These are phyloP conservation scores for Ivindomyrus marchei DNA, from an alignment of 2,113 vertebrate species.

Conservation along the genomic window DNA sequence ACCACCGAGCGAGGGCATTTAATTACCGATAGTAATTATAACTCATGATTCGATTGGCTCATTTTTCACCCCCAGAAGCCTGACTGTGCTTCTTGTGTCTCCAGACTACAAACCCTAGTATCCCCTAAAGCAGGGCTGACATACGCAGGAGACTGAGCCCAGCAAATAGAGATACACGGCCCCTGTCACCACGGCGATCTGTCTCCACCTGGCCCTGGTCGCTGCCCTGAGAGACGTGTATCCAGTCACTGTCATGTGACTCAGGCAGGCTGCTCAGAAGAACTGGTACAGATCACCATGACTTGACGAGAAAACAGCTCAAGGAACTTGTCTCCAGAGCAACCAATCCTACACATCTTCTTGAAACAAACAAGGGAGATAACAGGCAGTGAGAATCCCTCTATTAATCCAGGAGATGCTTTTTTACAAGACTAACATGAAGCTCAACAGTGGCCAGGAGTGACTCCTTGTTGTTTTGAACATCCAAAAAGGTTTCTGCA, in stretches of 20 bases:
- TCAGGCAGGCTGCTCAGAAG: background rate
- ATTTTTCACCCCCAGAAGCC: background rate
- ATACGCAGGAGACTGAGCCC: background rate
- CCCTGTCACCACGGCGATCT: background rate
- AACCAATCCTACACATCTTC: background rate
- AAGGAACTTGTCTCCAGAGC: background rate
- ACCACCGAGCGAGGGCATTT: background rate
- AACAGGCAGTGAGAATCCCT: background rate
- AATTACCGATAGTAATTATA: background rate
- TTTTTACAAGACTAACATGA: background rate
- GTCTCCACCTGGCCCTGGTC: background rate
- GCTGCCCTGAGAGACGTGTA: background rate
- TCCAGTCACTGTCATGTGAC: background rate
- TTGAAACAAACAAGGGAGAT: background rate
- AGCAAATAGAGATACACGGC: background rate
- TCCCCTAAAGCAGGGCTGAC: background rate
- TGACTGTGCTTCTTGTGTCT: background rate
- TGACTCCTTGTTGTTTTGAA: background rate
- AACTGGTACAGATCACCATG: background rate
- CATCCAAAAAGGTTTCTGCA: background rate
- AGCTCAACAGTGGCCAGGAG: background rate
- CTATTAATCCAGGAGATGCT: background rate
- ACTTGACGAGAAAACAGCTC: background rate
- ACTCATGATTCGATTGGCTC: background rate
- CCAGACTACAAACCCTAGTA: too few species aligned